Base-by-base conservation (phyloP, 2,797 vertebrate species). In the Peromyscus aztecus region DNA sequence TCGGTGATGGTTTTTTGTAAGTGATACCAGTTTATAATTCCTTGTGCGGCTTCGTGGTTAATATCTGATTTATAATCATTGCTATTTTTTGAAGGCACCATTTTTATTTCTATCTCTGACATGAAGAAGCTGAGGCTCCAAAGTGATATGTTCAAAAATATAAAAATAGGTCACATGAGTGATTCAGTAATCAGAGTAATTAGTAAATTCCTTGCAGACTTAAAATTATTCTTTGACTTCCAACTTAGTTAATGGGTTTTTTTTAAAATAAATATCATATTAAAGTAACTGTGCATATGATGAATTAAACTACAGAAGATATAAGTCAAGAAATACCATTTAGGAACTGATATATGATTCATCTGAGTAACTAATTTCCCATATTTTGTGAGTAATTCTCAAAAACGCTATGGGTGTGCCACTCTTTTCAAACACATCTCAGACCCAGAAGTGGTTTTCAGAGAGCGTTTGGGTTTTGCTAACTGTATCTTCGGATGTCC, bases 161-260 rank as follows among this genome's bases (percentile, higher is more conserved):
- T 69, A 96, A 93, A 95, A 73, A 37, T 67, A 46, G 90, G 67
- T 61, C 85, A 49, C 55, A 37, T 31, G 52, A 37, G 31, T 87
- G 46, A 89, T 40, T 92, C 37, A 83, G 34, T 91, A 83, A 94
- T 86, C 57, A 94, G 49, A 92, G 31, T 69, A 82, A 94, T 86
- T 76, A 77, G 34, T 69, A 43, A 92, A 75, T 86, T 95, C 12
- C 82, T 78, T 37, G 88, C 46, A 69, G 92, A 94, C 81, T 85
- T 63, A 69, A 67, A 83, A 94, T 57, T n/a, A 91, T 87, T 90
- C 40, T 86, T 94, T 80, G 49, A 86, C 43, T 90, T 89, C 31
- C 49, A 78, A 94, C 73, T 83, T 46, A 86, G 83, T 84, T 91
- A 85, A 96, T 55, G 76, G 40, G 80, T 97, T 90, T 40, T 78